Evolutionary conservation across 2,113 vertebrate species (phyloP).

Genomic region (Brachyhypopomus gauderio): DNA sequence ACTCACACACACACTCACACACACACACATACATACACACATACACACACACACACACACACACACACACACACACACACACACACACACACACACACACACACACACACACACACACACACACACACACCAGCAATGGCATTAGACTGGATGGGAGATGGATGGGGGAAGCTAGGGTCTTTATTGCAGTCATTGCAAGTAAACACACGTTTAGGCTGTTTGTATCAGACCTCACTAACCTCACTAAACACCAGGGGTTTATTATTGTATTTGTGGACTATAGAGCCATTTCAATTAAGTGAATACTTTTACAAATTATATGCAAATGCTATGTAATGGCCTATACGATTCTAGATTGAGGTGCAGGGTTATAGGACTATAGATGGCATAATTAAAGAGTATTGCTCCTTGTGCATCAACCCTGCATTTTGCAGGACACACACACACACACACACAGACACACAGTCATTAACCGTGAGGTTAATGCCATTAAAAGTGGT

Average conservation of each 20-base stretch:
- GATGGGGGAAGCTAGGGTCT: not conserved
- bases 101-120: conserved; percentile 12
- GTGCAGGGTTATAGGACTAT: no score
- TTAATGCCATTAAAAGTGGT: conserved; percentile 12
- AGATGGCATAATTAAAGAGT: no score
- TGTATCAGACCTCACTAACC: no score
- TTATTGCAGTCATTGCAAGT: not conserved
- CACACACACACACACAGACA: conserved; percentile 1
- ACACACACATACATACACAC: no score
- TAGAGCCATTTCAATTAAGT: no score
- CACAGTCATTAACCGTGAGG: not conserved
- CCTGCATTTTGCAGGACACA: not conserved
- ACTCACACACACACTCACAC: conserved; percentile 1
- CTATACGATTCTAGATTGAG: no score
- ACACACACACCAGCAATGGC: conserved; percentile 5
- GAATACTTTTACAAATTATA: no score
- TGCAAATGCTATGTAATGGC: no score
- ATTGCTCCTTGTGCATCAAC: no score
- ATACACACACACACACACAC: conserved; percentile 7
- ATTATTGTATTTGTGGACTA: no score
- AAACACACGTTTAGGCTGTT: no score
- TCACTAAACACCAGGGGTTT: no score
- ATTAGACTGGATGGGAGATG: not conserved
- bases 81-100: conserved; percentile 12
- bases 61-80: conserved; percentile 9